These are phyloP conservation scores for Helleia helle DNA, from an alignment of 2,888 invertebrate species.

Conservation along the genomic window DNA sequence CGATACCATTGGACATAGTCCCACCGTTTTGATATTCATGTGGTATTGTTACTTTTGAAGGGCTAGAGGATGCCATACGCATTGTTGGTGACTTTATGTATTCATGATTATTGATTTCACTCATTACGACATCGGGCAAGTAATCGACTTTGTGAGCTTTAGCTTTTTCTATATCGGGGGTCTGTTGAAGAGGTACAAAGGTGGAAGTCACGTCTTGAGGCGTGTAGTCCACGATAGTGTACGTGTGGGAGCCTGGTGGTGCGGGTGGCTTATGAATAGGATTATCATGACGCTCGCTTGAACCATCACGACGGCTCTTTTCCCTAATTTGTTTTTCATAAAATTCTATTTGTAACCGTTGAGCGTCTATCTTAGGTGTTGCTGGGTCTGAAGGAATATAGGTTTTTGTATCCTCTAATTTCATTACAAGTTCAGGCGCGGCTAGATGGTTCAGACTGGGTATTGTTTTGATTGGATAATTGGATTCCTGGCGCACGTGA, in stretches of 20 bases:
- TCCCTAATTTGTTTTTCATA: conserved; percentile 64
- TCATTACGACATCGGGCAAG: conserved; percentile 62
- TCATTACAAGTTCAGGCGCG: conserved; percentile 58
- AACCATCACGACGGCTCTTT: conserved; percentile 39
- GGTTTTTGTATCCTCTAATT: conserved; percentile 25
- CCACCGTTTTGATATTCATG: conserved; percentile 34
- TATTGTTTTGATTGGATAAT: conserved; percentile 45
- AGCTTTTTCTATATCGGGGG: conserved; percentile 65
- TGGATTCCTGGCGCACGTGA: conserved; percentile 31
- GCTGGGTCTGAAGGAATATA: conserved; percentile 21
- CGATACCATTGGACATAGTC: conserved; percentile 27
- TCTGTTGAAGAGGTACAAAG: conserved; percentile 63
- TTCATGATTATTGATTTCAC: conserved; percentile 35
- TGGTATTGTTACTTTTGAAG: conserved; percentile 28
- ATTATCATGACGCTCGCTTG: conserved; percentile 31
- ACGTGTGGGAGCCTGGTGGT: conserved; percentile 34
- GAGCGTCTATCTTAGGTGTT: conserved; percentile 47
- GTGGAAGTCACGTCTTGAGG: conserved; percentile 52
- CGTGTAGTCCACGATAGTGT: conserved; percentile 66
- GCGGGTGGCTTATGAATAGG: conserved; percentile 25
- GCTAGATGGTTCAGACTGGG: conserved; percentile 54
- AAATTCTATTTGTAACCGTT: conserved; percentile 61
- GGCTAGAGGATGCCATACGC: conserved; percentile 25
- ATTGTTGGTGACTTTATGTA: conserved; percentile 21
- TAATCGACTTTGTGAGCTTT: conserved; percentile 62